Evolutionary conservation across 2,113 vertebrate genomes (phyloP).

Genomic region (Ia io): DNA sequence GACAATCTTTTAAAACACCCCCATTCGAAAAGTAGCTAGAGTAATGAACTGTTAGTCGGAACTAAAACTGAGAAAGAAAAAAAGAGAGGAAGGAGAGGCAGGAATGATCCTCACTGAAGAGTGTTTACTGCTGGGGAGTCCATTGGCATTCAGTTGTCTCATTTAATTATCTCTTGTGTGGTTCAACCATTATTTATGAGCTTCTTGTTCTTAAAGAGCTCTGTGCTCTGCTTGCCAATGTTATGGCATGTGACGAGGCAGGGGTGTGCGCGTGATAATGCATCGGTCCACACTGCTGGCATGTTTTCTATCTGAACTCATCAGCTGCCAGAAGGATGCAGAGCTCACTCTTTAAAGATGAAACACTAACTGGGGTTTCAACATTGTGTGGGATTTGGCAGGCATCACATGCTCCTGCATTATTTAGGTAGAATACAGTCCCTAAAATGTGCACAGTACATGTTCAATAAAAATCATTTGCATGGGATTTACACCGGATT

Average conservation of each 20-base stretch:
- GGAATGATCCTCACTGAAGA: conserved; percentile 76
- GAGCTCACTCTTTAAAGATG: conserved; percentile 77
- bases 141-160: conserved; percentile 85
- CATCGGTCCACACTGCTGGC: conserved; percentile 83
- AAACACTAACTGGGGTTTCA: conserved; percentile 75
- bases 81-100: conserved; percentile 53
- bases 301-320: conserved; percentile 84
- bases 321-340: conserved; percentile 80
- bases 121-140: conserved; percentile 83
- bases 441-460: conserved; percentile 65
- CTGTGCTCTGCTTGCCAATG: conserved; percentile 86
- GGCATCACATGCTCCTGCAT: conserved; percentile 64
- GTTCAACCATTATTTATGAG: conserved; percentile 89
- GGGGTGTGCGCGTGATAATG: conserved; percentile 83
- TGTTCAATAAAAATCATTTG: conserved; percentile 72
- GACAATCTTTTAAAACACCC: conserved; percentile 59
- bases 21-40: conserved; percentile 68
- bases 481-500: conserved; percentile 70
- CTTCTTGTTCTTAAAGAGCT: conserved; percentile 86
- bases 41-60: conserved; percentile 70
- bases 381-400: conserved; percentile 74
- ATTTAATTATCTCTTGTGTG: conserved; percentile 88
- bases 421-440: conserved; percentile 76
- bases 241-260: conserved; percentile 85
- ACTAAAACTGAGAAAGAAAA: conserved; percentile 59